Evolutionary conservation across 2,888 invertebrate species (phyloP).

Genomic region (Marasmarcha lunaedactyla): DNA sequence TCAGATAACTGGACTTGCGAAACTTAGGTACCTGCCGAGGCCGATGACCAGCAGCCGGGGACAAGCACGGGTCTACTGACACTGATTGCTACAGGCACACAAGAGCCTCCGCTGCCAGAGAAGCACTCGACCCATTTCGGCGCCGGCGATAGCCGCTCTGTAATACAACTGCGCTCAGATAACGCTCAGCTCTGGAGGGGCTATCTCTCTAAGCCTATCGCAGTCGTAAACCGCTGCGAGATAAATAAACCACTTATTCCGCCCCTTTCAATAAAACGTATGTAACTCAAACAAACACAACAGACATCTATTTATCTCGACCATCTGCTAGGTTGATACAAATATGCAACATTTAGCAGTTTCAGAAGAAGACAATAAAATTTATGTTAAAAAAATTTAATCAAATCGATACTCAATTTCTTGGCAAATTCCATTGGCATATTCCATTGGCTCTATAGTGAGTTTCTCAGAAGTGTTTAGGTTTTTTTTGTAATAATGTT

Average conservation of each 20-base stretch:
- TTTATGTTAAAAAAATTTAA: no score
- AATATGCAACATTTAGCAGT: no score
- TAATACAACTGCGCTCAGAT: constrained; percentile 47
- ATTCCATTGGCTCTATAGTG: no score
- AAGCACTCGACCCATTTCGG: constrained; percentile 24
- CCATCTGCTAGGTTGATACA: constrained; percentile 14
- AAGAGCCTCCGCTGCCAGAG: constrained; percentile 10
- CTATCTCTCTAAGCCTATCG: constrained; percentile 25
- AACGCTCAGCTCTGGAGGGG: constrained; percentile 39
- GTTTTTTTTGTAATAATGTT: no score
- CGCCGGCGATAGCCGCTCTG: constrained; percentile 34
- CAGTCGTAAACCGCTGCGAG: no score
- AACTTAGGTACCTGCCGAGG: constrained; percentile 57
- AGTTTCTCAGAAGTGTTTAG: no score
- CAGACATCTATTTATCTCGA: constrained; percentile 34
- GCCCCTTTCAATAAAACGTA: no score
- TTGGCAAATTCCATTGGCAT: no score
- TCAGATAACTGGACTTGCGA: constrained; percentile 66
- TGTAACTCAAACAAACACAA: constrained; percentile 24
- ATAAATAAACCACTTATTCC: no score
- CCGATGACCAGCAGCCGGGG: constrained; percentile 58
- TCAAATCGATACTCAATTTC: no score
- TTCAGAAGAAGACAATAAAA: no score
- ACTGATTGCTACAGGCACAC: constrained; percentile 19
- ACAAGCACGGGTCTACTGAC: constrained; percentile 17